Conservation (phyloP, 2,888 invertebrate genomes). For the Cetonia aurata region DNA sequence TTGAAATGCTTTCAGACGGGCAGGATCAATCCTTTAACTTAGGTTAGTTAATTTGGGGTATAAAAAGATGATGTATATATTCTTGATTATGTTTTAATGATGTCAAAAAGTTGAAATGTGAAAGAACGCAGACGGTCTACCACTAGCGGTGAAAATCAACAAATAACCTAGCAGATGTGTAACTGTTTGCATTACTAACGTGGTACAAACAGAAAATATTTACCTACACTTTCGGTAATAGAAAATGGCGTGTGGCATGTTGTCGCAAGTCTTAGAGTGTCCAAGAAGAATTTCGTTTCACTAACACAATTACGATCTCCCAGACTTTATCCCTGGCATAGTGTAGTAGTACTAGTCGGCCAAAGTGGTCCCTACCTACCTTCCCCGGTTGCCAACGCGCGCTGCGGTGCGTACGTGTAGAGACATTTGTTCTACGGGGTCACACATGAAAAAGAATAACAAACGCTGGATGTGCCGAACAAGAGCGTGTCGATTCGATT, state of each 20-base stretch:
- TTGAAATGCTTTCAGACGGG: too few species aligned
- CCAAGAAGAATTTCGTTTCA: constrained; percentile 51
- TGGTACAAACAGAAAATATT: constrained; percentile 62
- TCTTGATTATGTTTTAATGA: too few species aligned
- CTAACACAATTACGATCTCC: constrained; percentile 55
- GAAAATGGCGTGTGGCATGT: constrained; percentile 62
- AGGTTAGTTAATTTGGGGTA: too few species aligned
- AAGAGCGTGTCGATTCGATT: background rate
- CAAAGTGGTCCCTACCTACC: constrained; percentile 38
- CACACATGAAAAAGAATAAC: constrained; percentile 36
- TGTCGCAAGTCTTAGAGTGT: constrained; percentile 60
- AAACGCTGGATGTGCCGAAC: constrained; percentile 10
- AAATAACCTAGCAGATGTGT: constrained; percentile 54
- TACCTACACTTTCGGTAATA: constrained; percentile 66
- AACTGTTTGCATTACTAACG: constrained; percentile 63
- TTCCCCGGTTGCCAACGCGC: too few species aligned
- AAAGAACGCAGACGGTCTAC: too few species aligned
- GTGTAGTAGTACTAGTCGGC: constrained; percentile 23
- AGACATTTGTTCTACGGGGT: constrained; percentile 28
- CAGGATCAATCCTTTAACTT: too few species aligned
- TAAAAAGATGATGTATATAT: too few species aligned
- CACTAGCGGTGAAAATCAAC: constrained; percentile 30
- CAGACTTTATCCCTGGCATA: constrained; percentile 41
- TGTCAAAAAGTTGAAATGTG: too few species aligned
- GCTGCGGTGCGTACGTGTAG: background rate